Base-by-base conservation (phyloP, 2,888 invertebrate genomes). In the Cancer borealis region DNA sequence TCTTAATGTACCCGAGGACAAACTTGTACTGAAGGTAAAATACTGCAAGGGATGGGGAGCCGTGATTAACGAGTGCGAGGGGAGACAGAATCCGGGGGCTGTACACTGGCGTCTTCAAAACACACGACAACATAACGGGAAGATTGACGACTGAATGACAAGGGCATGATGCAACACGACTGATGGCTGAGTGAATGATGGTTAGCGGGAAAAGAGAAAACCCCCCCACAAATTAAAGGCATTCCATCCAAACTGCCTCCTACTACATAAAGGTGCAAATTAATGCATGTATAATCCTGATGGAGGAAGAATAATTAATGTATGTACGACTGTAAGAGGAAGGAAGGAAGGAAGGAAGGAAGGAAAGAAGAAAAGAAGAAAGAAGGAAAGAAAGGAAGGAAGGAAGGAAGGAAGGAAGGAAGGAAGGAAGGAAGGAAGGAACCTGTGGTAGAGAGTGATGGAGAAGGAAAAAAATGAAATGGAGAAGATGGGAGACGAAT, bases 351-450 rank as follows among this genome's bases (percentile, higher is more conserved):
- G 21, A 66, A 21, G 66, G 21, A 66, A 21, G 12, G 6, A 21
- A 17, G 12, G 66, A 45, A 45, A 10, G 49, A 49, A 49, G 49
- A 49, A 6, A 49, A 49, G 49, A 49, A 14, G 12, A 30, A 79
- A 45, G 87, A 17, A 87, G 45, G 73, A n/a, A n/a, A n/a, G n/a
- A n/a, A 73, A n/a, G 0, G n/a, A 79, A 12, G 0, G 30, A 30
- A 79, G 30, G 30, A 79, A 79, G 8, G 91, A 49, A 46, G 54
- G 92, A 46, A 47, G 84, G 46, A 90, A 30, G 90, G 49, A 47
- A 89, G 54, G 88, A 88, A 47, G 46, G 46, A 47, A 47, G 88
- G 45, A 88, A 88, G 46, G 30, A 79, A 79, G 79, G 30, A 79
- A 21, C 21, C 17, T 21, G 66, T 21, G n/a, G 66, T 21, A 21